Base-by-base conservation (phyloP, 64 coral and sea anemone genomes). In the Actinia tenebrosa region DNA sequence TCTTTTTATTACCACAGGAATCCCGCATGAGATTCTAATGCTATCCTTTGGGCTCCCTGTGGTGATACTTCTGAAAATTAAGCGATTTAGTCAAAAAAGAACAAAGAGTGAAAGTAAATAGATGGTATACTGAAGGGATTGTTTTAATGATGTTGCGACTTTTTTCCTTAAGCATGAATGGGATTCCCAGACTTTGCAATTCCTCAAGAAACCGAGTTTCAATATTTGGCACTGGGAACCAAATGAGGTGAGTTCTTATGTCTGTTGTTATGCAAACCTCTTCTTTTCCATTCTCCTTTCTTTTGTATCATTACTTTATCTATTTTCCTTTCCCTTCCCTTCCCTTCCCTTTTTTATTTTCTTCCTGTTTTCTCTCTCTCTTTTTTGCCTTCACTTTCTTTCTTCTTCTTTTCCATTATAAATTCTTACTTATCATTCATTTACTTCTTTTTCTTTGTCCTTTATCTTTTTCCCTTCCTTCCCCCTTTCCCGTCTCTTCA, bases 211-310 rank as follows among this genome's bases (percentile, higher is more conserved):
- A 56, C 93, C 93, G 11, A 89, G 86, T 52, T 95, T 95, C 68
- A 95, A 95, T 43, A 95, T 95, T 50, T 95, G 93, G 93, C 93
- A 95, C 56, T 95, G 93, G 93, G 93, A 89, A 60, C 93, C 93
- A 13, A 95, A 95, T 68, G 93, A 95, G 83, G 93, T 95, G 13
- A 75, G 30, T 37, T 37, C 30, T 37, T 37, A 37, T 37, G 30
- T 37, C 30, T 37, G 30, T 37, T 37, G 30, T 37, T 37, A 37
- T 37, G 16, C 11, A 61, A 61, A 61, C 18, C 11, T 61, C 3
- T 61, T 16, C 15, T 20, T n/a, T 69, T n/a, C 9, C 20, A 20
- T 69, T 69, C 64, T 7, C 64, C 64, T n/a, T 69, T 23, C 8
- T 7, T 0, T n/a, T n/a, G 19, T n/a, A 7, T n/a, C 8, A 22